phyloP scores from a whole-genome alignment of 2,888 invertebrate genomes.

The Boloria euphrosyne region DNA sequence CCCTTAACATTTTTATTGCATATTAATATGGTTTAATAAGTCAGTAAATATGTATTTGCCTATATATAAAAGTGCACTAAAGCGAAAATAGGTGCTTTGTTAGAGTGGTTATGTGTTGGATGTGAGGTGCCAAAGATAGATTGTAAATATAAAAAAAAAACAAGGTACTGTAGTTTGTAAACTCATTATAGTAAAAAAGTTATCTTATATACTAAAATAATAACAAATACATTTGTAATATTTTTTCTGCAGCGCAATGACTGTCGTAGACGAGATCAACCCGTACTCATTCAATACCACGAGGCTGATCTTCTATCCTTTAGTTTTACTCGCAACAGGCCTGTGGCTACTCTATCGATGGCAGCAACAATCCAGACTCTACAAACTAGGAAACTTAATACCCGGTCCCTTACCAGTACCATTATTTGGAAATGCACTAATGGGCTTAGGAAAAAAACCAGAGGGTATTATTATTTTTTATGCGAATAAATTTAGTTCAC shows the following conservation, averaged over 20 bases:
- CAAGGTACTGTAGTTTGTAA: neutral
- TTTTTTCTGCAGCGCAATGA: slow-evolving; percentile 49
- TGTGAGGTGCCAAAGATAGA: slow-evolving; percentile 5
- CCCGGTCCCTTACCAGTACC: slow-evolving; percentile 87
- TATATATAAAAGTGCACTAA: slow-evolving; percentile 3
- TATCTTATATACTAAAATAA: too few relatives aligned
- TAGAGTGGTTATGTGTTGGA: slow-evolving; percentile 12
- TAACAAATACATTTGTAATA: slow-evolving; percentile 9
- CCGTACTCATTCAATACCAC: slow-evolving; percentile 42
- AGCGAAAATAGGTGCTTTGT: neutral
- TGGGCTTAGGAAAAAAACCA: slow-evolving; percentile 84
- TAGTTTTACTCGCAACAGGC: slow-evolving; percentile 56
- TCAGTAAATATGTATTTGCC: slow-evolving; percentile 1
- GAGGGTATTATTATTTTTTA: slow-evolving; percentile 68
- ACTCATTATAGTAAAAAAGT: too few relatives aligned
- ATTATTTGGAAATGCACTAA: slow-evolving; percentile 86
- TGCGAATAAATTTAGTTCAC: neutral
- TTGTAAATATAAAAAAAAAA: slow-evolving; percentile 1
- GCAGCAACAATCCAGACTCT: slow-evolving; percentile 76
- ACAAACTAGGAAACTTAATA: slow-evolving; percentile 84
- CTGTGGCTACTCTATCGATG: slow-evolving; percentile 69
- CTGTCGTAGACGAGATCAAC: slow-evolving; percentile 45
- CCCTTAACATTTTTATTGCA: slow-evolving; percentile 29
- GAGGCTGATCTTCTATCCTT: slow-evolving; percentile 57
- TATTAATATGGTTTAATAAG: slow-evolving; percentile 8